These are phyloP conservation scores for Phthorimaea operculella DNA, from an alignment of 1,140 invertebrate species.

Conservation along the genomic window DNA sequence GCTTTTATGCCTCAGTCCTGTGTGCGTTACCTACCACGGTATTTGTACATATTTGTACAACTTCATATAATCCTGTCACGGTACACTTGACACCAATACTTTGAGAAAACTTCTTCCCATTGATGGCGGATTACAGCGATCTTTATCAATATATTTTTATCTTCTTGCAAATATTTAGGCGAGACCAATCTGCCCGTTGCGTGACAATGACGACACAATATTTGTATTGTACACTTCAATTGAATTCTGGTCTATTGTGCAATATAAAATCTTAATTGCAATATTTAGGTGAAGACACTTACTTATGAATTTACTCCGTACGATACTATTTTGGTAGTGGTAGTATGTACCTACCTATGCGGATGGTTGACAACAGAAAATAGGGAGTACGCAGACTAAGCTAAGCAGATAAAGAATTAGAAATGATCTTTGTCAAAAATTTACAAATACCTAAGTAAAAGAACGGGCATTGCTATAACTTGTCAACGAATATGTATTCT, in stretches of 20 bases:
- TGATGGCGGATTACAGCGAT: conserved; percentile 5
- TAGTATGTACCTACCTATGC: too few relatives aligned
- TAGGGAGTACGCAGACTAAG: too few relatives aligned
- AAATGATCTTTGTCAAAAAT: too few relatives aligned
- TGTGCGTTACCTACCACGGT: neutral
- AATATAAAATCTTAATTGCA: neutral
- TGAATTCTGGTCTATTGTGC: neutral
- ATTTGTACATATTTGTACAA: conserved; percentile 12
- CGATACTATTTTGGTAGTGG: too few relatives aligned
- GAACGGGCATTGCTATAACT: too few relatives aligned
- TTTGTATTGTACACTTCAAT: conserved; percentile 7
- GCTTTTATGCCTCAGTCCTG: neutral
- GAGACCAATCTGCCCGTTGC: neutral
- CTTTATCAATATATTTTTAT: conserved; percentile 5
- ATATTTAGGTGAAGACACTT: neutral
- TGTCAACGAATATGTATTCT: too few relatives aligned
- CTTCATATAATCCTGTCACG: conserved; percentile 13
- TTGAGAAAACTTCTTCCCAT: neutral
- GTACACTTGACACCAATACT: conserved; percentile 16
- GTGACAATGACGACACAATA: conserved; percentile 14
- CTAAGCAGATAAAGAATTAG: too few relatives aligned
- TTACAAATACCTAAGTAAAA: too few relatives aligned
- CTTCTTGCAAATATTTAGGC: conserved; percentile 5
- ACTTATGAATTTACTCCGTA: neutral
- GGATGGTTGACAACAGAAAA: too few relatives aligned